phyloP scores from a whole-genome alignment of 2,888 invertebrate genomes.

The Torymus aiolomorphi region DNA sequence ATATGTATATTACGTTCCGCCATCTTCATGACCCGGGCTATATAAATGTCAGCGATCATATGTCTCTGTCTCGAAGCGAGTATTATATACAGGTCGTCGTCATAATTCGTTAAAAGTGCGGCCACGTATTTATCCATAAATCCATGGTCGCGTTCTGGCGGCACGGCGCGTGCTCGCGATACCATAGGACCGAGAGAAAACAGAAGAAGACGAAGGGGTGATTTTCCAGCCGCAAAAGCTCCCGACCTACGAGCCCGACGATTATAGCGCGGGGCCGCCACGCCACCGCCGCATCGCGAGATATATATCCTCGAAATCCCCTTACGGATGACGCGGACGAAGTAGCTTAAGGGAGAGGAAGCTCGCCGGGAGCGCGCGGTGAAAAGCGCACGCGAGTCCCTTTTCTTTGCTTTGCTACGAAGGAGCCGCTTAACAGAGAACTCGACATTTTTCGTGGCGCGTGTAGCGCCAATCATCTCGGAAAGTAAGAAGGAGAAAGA shows the following conservation, averaged over 20 bases:
- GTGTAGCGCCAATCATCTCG: conserved; percentile 19
- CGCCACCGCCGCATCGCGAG: conserved; percentile 28
- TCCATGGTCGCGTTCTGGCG: too few species aligned
- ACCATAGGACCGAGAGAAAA: background rate
- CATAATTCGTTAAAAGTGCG: conserved; percentile 2
- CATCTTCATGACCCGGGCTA: background rate
- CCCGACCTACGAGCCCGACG: conserved; percentile 44
- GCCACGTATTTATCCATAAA: background rate
- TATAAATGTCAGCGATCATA: background rate
- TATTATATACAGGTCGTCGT: background rate
- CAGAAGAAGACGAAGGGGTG: conserved; percentile 12
- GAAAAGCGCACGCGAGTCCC: background rate
- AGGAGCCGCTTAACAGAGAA: too few species aligned
- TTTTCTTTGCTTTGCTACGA: background rate
- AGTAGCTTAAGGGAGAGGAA: conserved; percentile 30
- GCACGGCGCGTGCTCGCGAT: background rate
- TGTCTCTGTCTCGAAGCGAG: background rate
- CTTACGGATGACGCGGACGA: conserved; percentile 59
- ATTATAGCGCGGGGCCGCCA: background rate
- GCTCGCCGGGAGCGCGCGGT: background rate
- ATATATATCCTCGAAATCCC: conserved; percentile 59
- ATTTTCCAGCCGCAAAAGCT: conserved; percentile 54
- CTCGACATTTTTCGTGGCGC: background rate
- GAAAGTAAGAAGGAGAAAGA: background rate
- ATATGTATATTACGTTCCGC: background rate